Evolutionary conservation across 2,113 vertebrate species (phyloP).

Genomic region (Pimephales promelas): DNA sequence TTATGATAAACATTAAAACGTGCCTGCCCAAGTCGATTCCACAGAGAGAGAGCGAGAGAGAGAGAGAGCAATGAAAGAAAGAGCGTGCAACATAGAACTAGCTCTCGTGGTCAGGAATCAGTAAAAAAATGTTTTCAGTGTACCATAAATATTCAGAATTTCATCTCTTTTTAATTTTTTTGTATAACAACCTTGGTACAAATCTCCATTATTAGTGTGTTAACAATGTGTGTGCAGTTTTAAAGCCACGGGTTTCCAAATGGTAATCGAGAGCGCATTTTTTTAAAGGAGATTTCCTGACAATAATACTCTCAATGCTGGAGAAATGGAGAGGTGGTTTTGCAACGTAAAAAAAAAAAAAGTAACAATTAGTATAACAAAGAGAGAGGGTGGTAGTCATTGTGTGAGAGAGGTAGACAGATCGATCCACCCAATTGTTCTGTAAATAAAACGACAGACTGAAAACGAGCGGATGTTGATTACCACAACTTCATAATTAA

Average conservation of each 20-base stretch:
- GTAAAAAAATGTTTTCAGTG: no score
- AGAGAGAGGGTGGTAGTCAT: neutral
- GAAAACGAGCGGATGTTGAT: constrained; percentile 19
- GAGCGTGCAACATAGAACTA: neutral
- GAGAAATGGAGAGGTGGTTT: neutral
- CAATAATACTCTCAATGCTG: neutral
- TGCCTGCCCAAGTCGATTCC: constrained; percentile 61
- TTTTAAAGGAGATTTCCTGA: neutral
- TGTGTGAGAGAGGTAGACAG: neutral
- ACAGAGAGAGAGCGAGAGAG: constrained; percentile 23
- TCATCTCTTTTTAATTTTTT: neutral
- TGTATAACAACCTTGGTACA: neutral
- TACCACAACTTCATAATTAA: constrained; percentile 42
- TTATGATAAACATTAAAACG: constrained; percentile 75
- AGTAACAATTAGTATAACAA: neutral
- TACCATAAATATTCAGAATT: no score
- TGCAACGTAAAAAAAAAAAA: neutral
- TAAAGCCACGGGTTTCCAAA: no score
- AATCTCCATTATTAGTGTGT: neutral
- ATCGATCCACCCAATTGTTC: neutral
- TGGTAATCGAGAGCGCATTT: no score
- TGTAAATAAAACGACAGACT: constrained; percentile 4
- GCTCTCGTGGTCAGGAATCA: no score
- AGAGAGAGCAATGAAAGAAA: neutral
- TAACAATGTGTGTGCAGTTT: neutral